These are phyloP conservation scores for Clarias pachynema DNA, from an alignment of 2,797 vertebrate genomes.

Conservation along the genomic window DNA sequence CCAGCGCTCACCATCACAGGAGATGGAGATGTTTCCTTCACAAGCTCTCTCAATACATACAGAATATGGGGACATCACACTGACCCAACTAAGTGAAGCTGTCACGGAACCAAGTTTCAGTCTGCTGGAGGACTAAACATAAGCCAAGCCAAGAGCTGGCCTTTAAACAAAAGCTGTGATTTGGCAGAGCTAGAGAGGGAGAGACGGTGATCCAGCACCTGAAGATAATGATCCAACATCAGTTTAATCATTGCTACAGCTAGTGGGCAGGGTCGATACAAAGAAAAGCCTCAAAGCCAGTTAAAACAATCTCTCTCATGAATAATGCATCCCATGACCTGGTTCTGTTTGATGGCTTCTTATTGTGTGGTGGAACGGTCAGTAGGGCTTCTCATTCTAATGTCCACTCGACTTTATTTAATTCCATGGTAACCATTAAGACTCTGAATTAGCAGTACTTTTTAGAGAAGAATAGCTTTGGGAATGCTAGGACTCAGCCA, in stretches of 20 bases:
- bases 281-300: conserved; percentile 8
- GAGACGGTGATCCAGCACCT: not conserved
- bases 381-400: not conserved
- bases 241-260: conserved; percentile 1
- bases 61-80: not conserved
- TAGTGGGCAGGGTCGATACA: not conserved
- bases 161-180: not conserved
- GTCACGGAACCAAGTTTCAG: not conserved
- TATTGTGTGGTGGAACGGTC: conserved; percentile 16
- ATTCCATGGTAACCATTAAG: not conserved
- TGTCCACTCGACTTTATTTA: conserved; percentile 7
- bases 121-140: not conserved
- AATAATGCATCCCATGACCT: conserved; percentile 1
- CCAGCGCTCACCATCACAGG: not conserved
- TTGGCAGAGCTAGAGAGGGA: not conserved
- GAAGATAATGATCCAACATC: not conserved
- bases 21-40: not conserved
- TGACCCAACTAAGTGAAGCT: not conserved
- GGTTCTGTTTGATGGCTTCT: conserved; percentile 12
- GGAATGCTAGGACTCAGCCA: not conserved
- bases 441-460: not conserved
- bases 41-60: too few relatives aligned
- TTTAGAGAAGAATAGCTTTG: not conserved
- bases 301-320: conserved; percentile 1
- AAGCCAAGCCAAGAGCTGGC: not conserved